Evolutionary conservation across 2,797 vertebrate species (phyloP).

Genomic region (Coracias cyanogaster): DNA sequence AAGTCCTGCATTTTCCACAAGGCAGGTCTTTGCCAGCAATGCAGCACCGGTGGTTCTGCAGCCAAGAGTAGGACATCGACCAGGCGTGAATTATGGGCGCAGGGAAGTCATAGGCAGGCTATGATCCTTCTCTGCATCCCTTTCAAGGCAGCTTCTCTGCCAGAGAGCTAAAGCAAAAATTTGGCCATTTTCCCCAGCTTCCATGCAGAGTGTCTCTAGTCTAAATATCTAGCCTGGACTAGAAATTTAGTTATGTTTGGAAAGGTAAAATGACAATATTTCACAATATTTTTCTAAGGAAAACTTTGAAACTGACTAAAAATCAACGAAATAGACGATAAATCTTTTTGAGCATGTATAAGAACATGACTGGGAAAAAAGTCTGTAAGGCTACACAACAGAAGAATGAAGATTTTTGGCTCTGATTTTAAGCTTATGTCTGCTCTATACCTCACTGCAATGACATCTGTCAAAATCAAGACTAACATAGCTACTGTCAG

Average conservation of each 20-base stretch:
- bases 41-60: neutral
- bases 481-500: neutral
- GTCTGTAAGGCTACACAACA: neutral
- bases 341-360: neutral
- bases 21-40: neutral
- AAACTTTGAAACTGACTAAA: neutral
- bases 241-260: neutral
- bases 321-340: neutral
- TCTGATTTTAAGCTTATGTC: neutral
- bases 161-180: neutral
- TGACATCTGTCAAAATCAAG: neutral
- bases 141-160: neutral
- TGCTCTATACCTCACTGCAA: neutral
- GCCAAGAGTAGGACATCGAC: neutral
- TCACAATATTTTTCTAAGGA: neutral
- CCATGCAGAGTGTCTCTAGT: neutral
- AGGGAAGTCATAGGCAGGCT: neutral
- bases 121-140: neutral
- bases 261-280: neutral
- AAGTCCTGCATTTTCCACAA: neutral
- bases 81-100: rapidly evolving
- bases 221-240: neutral
- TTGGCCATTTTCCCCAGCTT: neutral
- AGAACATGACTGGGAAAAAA: neutral
- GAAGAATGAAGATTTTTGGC: neutral